Base-by-base conservation (phyloP, 2,888 invertebrate genomes). In the Ypsolopha sequella region DNA sequence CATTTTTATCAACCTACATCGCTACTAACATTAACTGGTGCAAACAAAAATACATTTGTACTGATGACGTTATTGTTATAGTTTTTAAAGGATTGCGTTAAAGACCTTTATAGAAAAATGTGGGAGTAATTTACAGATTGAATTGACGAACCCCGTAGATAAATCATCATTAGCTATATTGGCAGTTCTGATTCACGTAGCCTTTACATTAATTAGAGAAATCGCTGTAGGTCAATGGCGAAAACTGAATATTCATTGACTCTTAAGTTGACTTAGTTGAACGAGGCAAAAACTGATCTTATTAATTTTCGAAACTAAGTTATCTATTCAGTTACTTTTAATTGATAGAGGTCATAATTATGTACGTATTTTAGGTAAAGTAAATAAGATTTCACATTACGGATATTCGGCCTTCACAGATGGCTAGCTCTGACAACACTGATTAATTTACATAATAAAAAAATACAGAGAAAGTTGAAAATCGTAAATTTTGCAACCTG, bases 161-260 rank as follows among this genome's bases (percentile, higher is more conserved):
- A 24, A 24, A 24, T 24, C 24, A 24, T 24, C 13, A 36, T 36
- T 11, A 7, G 11, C 36, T 41, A 36, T 13, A 36, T 47, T 36
- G 47, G 13, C 35, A 35, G 36, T 14, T 47, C 36, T 64, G 68
- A 66, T 58, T 61, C 62, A 57, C 58, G 60, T 62, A 70, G 60
- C 70, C 72, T 73, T 64, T 61, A 60, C 59, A 63, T 63, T 75
- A 74, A 79, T 79, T 72, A 71, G 72, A 72, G 75, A 78, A 77
- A 78, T 69, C 68, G 60, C 35, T 35, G 24, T 70, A 61, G 76
- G 76, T 76, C 80, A 80, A 80, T 80, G 80, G 68, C 77, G 66
- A 68, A 59, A 52, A 52, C 51, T 54, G 54, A 61, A 62, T 60
- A 65, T 70, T 60, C 55, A 55, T 54, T 58, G 64, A 61, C 55